Evolutionary conservation across 2,113 vertebrate species (phyloP), one percentile per base, ranked within the genome.

Genomic region (Leiothrix lutea): DNA sequence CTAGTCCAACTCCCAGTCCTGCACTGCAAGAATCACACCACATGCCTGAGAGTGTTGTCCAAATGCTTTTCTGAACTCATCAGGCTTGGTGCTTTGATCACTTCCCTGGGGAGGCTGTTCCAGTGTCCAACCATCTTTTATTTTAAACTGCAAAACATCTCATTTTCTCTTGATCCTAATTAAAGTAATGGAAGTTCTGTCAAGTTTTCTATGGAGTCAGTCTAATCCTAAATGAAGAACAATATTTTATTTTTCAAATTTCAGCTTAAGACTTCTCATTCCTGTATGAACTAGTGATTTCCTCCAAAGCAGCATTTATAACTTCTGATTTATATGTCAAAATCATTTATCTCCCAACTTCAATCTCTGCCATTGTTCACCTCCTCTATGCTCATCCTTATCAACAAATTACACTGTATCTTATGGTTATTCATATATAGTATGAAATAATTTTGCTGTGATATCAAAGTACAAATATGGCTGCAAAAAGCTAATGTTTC

Each of bases 41-140:
- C 0, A 2, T 38, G 11, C 10, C 36, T 45, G 15, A 45, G 3
- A n/a, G 8, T 2, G 1, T 20, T 53, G 19, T 60, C 13, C 28
- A 60, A 89, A 74, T 1, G 11, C 12, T 23, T 58, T 44, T 20
- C 21, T 58, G 28, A 58, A 58, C 33, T 56, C 35, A 15, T 29
- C 28, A 74, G 23, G 24, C 11, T 50, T 51, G 26, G 12, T 33
- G 33, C 31, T 66, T 35, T 36, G 45, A 31, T 11, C 25, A 26
- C 22, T 22, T 58, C 33, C 31, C 53, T 17, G 3, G 8, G 8
- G 14, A 58, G 31, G 13, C 25, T 50, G 53, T 44, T 51, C 22
- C 45, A 51, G 33, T 44, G 53, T 11, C 28, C 45, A 60, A 21
- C 3, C 7, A 58, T 4, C 12, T 7, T n/a, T 66, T 66, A 45